These are phyloP conservation scores for Cottus gobio DNA, from an alignment of 2,113 vertebrate genomes.

Conservation along the genomic window DNA sequence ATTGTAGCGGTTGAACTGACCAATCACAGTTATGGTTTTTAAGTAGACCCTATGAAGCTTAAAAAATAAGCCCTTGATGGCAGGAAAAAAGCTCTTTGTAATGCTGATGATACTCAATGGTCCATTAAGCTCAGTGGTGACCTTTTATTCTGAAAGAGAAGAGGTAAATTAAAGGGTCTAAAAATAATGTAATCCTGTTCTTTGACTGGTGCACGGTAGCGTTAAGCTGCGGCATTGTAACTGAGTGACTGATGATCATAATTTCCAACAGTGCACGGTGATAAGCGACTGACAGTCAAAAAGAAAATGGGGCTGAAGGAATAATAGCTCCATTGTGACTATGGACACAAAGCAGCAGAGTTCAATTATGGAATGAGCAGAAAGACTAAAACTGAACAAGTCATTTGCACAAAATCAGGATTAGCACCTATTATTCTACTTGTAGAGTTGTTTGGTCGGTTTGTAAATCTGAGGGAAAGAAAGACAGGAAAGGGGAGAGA, in stretches of 20 bases:
- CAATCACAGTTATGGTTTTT: conserved; percentile 59
- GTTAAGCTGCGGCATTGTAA: conserved; percentile 60
- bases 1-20: conserved; percentile 41
- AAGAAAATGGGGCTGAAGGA: conserved; percentile 26
- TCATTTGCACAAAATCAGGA: conserved; percentile 27
- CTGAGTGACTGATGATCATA: conserved; percentile 50
- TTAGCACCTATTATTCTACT: conserved; percentile 19
- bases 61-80: conserved; percentile 65
- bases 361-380: conserved; percentile 44
- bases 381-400: conserved; percentile 24
- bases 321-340: conserved; percentile 46
- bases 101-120: conserved; percentile 76
- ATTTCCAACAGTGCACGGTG: conserved; percentile 25
- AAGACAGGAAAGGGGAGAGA: conserved; percentile 8
- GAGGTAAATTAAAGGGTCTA: conserved; percentile 74
- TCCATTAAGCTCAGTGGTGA: conserved; percentile 75
- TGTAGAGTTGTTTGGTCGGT: neutral
- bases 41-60: conserved; percentile 62
- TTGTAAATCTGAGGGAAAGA: neutral
- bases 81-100: conserved; percentile 74
- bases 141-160: conserved; percentile 71
- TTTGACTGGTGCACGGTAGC: conserved; percentile 53
- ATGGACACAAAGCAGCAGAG: conserved; percentile 38
- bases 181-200: conserved; percentile 76
- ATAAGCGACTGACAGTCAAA: conserved; percentile 39